A percentile compares a stretch with the other conserved stretches of the same genome.
Evolutionary conservation across 2,888 invertebrate genomes (phyloP).

Genomic region (Orthonevra nobilis): DNA sequence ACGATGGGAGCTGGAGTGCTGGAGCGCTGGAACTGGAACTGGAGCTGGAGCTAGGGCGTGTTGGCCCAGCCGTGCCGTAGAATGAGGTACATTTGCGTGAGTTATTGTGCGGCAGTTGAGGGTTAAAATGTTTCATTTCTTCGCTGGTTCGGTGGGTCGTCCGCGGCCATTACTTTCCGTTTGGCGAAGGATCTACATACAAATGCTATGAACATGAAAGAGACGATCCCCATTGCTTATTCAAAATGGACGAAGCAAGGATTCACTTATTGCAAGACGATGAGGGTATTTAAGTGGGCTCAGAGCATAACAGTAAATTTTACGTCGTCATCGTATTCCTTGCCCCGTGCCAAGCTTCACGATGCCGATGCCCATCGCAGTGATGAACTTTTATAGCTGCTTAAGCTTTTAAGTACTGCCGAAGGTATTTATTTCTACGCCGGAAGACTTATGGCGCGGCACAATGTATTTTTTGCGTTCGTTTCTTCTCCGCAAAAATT

Average conservation of each 20-base stretch:
- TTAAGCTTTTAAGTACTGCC: slow-evolving; percentile 68
- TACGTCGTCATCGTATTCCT: slow-evolving; percentile 52
- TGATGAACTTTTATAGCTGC: slow-evolving; percentile 70
- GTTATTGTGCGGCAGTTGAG: slow-evolving; percentile 72
- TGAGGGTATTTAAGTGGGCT: slow-evolving; percentile 69
- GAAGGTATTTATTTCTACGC: slow-evolving; percentile 67
- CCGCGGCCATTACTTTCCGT: slow-evolving; percentile 67
- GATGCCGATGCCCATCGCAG: slow-evolving; percentile 34
- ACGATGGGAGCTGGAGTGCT: slow-evolving; percentile 31
- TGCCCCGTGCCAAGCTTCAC: not conserved
- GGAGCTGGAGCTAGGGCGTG: slow-evolving; percentile 19
- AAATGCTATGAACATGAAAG: slow-evolving; percentile 35
- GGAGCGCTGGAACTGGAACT: too few relatives aligned
- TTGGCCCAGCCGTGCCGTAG: slow-evolving; percentile 39
- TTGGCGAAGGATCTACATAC: slow-evolving; percentile 19
- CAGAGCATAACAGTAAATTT: slow-evolving; percentile 68
- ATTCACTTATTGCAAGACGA: slow-evolving; percentile 70
- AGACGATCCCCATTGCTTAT: slow-evolving; percentile 67
- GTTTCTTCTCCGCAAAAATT: slow-evolving; percentile 46
- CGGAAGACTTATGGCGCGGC: slow-evolving; percentile 66
- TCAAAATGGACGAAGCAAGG: slow-evolving; percentile 70
- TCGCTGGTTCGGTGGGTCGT: slow-evolving; percentile 70
- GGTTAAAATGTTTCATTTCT: slow-evolving; percentile 71
- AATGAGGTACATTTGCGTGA: slow-evolving; percentile 70
- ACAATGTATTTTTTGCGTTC: too few relatives aligned